Conservation (phyloP, 1,140 invertebrate genomes). For the Drosophila kohkoa region DNA sequence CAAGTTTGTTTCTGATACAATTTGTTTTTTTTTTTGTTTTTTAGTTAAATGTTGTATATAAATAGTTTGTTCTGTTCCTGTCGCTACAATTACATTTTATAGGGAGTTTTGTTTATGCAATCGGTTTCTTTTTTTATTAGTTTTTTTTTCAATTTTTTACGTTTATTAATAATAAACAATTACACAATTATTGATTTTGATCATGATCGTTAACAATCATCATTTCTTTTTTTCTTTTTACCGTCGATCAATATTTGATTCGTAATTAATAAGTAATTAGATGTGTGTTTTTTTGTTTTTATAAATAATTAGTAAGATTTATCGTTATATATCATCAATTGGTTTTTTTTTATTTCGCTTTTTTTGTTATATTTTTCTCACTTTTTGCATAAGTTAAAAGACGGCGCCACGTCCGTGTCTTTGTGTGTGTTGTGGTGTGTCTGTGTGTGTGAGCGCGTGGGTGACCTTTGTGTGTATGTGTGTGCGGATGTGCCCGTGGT, state of each 20-base stretch:
- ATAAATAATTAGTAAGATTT: conserved; percentile 54
- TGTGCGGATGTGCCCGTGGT: conserved; percentile 12
- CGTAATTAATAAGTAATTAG: conserved; percentile 69
- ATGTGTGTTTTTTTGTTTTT: conserved; percentile 47
- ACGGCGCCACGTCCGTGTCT: conserved; percentile 49
- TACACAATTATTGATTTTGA: conserved; percentile 58
- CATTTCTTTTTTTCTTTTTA: background rate
- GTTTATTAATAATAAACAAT: conserved; percentile 60
- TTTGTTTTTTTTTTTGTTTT: background rate
- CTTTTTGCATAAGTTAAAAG: conserved; percentile 48
- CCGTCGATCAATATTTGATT: background rate
- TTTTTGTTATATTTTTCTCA: conserved; percentile 34
- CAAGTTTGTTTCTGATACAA: conserved; percentile 30
- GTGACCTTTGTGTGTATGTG: conserved; percentile 37
- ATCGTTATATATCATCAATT: conserved; percentile 62
- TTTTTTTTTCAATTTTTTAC: conserved; percentile 23
- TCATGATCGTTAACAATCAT: conserved; percentile 45
- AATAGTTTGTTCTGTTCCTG: conserved; percentile 55
- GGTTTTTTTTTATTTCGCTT: conserved; percentile 24
- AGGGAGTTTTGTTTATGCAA: conserved; percentile 21
- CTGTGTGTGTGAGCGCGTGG: conserved; percentile 31
- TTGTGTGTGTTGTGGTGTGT: conserved; percentile 64
- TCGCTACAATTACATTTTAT: conserved; percentile 37
- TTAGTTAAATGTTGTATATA: conserved; percentile 47
- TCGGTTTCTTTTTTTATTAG: conserved; percentile 1